Percentiles rank a stretch among this genome's conserved stretches.
phyloP scores from a whole-genome alignment of 2,113 vertebrate genomes.

The Sebastes schlegelii region DNA sequence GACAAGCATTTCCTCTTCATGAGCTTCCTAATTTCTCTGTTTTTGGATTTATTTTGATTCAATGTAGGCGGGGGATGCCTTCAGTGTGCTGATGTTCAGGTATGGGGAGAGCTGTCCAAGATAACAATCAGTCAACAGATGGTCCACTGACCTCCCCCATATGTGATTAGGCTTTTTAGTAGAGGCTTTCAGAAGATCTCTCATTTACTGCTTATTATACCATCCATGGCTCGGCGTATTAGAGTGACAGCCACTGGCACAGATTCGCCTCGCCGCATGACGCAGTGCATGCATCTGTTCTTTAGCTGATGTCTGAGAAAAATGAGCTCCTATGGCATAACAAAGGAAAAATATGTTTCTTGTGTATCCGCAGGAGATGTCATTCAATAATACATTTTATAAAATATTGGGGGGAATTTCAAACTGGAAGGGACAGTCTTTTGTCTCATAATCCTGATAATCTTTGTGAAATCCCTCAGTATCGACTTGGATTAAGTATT shows the following conservation, averaged over 20 bases:
- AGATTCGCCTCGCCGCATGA: conserved; percentile 49
- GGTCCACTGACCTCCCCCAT: conserved; percentile 73
- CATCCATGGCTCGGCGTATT: conserved; percentile 47
- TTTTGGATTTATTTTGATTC: conserved; percentile 13
- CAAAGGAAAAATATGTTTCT: conserved; percentile 29
- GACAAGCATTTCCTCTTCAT: conserved; percentile 9
- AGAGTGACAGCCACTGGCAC: conserved; percentile 50
- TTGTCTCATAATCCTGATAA: conserved; percentile 82
- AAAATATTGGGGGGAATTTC: conserved; percentile 47
- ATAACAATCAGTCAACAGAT: conserved; percentile 73
- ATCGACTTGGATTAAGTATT: conserved; percentile 80
- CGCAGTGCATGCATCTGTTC: conserved; percentile 54
- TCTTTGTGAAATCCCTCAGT: conserved; percentile 79
- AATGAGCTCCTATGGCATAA: conserved; percentile 19
- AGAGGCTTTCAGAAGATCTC: conserved; percentile 63
- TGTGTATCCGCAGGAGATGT: background rate
- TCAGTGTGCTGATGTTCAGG: conserved; percentile 62
- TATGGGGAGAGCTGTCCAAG: conserved; percentile 55
- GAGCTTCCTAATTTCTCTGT: conserved; percentile 2
- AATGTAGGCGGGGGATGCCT: conserved; percentile 22
- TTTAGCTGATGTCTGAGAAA: conserved; percentile 11
- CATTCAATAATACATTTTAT: background rate
- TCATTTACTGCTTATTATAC: conserved; percentile 70
- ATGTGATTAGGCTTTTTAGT: conserved; percentile 72
- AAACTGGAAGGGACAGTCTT: conserved; percentile 67